Percentiles rank a stretch among this genome's conserved stretches.
Evolutionary conservation across 2,888 invertebrate species (phyloP).

Genomic region (Xiphydria camelus): DNA sequence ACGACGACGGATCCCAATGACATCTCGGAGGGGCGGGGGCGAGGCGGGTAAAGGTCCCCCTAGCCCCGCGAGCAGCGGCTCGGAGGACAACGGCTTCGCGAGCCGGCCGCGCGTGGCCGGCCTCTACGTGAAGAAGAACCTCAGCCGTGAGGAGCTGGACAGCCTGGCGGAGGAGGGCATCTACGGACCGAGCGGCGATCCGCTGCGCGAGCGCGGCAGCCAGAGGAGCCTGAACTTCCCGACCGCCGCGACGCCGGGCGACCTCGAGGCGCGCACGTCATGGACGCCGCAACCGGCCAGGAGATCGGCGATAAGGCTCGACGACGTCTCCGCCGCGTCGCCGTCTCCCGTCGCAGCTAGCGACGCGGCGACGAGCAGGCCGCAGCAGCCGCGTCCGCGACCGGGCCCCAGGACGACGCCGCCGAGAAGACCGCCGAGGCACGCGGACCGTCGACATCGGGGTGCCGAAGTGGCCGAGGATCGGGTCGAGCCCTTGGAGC

Average conservation of each 20-base stretch:
- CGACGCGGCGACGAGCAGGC: not conserved
- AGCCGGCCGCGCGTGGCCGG: conserved; percentile 42
- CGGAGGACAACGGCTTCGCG: conserved; percentile 52
- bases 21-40: conserved; percentile 53
- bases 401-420: too few species aligned
- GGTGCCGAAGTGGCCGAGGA: too few species aligned
- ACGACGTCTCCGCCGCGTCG: conserved; percentile 13
- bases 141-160: conserved; percentile 43
- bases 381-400: conserved; percentile 7
- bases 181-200: conserved; percentile 38
- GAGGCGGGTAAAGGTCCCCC: conserved; percentile 49
- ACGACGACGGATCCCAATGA: conserved; percentile 43
- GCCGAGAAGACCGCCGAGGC: too few species aligned
- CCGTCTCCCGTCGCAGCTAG: not conserved
- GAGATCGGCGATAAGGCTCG: conserved; percentile 18
- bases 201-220: conserved; percentile 33
- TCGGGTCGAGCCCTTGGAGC: too few species aligned
- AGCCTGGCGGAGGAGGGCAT: conserved; percentile 41
- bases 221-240: conserved; percentile 40
- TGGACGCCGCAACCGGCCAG: conserved; percentile 44
- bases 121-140: conserved; percentile 42
- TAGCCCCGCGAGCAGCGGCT: conserved; percentile 51
- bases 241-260: conserved; percentile 18
- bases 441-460: too few species aligned
- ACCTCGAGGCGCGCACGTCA: conserved; percentile 30